Conservation (phyloP, 2,888 invertebrate species). For the Yponomeuta evonymella region DNA sequence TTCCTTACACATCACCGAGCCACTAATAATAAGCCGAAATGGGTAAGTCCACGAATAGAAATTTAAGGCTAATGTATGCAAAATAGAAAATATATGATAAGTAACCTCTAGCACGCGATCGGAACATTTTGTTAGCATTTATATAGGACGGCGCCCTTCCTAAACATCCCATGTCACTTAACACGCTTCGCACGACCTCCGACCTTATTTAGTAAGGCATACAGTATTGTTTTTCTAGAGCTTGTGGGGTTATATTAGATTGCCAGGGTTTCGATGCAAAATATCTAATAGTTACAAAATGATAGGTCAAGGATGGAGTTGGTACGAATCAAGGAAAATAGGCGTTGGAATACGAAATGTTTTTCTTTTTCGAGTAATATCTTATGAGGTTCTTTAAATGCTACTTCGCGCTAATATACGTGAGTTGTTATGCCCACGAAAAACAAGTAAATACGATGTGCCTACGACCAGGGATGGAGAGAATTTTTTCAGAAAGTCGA, state of each 20-base stretch:
- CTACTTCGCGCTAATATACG: too few species aligned
- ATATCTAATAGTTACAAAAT: conserved; percentile 26
- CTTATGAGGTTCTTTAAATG: too few species aligned
- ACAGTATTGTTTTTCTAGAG: conserved; percentile 32
- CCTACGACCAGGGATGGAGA: too few species aligned
- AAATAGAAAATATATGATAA: conserved; percentile 65
- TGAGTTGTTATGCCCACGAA: too few species aligned
- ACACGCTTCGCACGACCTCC: conserved; percentile 23
- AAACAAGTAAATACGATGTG: too few species aligned
- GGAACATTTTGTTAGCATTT: conserved; percentile 70
- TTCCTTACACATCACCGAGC: not conserved
- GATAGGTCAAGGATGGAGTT: conserved; percentile 23
- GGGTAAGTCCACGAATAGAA: conserved; percentile 1
- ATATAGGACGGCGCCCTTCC: conserved; percentile 43
- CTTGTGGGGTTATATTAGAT: not conserved
- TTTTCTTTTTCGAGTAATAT: not conserved
- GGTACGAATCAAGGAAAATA: conserved; percentile 21
- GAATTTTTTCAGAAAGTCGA: too few species aligned
- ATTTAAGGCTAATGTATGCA: conserved; percentile 60
- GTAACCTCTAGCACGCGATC: conserved; percentile 65
- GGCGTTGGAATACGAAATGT: not conserved
- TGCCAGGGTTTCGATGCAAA: conserved; percentile 20
- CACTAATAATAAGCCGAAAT: not conserved
- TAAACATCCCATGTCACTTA: conserved; percentile 31
- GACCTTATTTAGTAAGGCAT: conserved; percentile 23